These are phyloP conservation scores for Desmodus rotundus DNA, from an alignment of 2,113 vertebrate species.

Conservation along the genomic window DNA sequence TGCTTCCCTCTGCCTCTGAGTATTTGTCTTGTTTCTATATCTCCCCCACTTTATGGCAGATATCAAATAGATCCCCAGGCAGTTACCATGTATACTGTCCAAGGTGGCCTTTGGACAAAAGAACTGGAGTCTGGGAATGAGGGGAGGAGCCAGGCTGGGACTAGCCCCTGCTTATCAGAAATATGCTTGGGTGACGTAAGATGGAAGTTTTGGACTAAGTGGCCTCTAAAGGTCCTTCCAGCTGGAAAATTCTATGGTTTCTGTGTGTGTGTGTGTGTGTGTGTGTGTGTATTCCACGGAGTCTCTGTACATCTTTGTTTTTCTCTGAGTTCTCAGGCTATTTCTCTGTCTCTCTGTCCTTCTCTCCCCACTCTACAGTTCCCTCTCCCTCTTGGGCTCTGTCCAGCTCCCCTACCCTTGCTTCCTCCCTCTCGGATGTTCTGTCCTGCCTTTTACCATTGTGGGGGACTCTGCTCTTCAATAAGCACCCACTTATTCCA, in stretches of 20 bases:
- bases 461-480: not conserved
- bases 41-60: not conserved
- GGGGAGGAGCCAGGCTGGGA: not conserved
- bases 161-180: not conserved
- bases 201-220: not conserved
- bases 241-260: not conserved
- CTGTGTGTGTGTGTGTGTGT: not conserved
- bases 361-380: not conserved
- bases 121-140: not conserved
- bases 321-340: not conserved
- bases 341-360: not conserved
- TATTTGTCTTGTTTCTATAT: not conserved
- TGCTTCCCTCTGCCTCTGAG: not conserved
- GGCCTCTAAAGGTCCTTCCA: not conserved
- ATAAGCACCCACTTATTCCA: not conserved
- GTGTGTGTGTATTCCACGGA: not conserved
- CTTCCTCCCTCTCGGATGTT: not conserved
- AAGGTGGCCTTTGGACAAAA: not conserved
- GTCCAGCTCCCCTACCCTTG: not conserved
- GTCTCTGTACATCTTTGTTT: not conserved
- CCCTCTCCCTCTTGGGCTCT: not conserved
- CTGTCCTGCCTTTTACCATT: accelerated
- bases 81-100: not conserved
- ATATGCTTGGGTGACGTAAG: not conserved
- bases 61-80: not conserved